A percentile compares a stretch with the other conserved stretches of the same genome.
These are phyloP conservation scores for Cordylochernes scorpioides DNA, from an alignment of 2,888 invertebrate genomes.

Conservation along the genomic window DNA sequence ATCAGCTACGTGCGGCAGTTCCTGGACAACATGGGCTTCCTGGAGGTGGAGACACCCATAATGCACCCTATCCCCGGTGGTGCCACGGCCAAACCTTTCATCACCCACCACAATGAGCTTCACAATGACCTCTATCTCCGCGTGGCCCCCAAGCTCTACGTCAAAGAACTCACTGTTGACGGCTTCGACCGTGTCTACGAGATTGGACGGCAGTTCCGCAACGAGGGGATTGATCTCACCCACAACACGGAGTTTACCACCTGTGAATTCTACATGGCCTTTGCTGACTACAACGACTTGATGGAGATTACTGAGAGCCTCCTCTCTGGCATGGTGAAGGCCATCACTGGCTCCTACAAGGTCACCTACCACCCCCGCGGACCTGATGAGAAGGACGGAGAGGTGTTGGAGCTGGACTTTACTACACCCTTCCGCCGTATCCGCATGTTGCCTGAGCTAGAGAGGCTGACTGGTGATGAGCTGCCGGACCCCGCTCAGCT, in stretches of 20 bases:
- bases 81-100: slow-evolving; percentile 90
- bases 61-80: slow-evolving; percentile 99
- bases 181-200: slow-evolving; percentile 64
- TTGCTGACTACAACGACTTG: slow-evolving; percentile 90
- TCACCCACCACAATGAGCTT: slow-evolving; percentile 94
- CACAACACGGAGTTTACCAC: slow-evolving; percentile 99
- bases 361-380: slow-evolving; percentile 58
- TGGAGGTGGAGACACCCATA: slow-evolving; percentile 97
- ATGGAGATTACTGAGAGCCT: slow-evolving; percentile 74
- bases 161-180: slow-evolving; percentile 78
- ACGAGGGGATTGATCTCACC: slow-evolving; percentile 94
- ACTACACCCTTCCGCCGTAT: slow-evolving; percentile 84
- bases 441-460: slow-evolving; percentile 69
- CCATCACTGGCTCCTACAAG: slow-evolving; percentile 68
- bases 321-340: slow-evolving; percentile 73
- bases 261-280: slow-evolving; percentile 99
- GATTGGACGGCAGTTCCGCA: slow-evolving; percentile 60
- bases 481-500: slow-evolving; percentile 19
- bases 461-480: slow-evolving; percentile 35
- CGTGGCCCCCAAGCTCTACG: slow-evolving; percentile 89
- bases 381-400: slow-evolving; percentile 57
- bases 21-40: slow-evolving; percentile 66
- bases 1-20: slow-evolving; percentile 54
- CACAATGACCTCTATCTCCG: slow-evolving; percentile 92
- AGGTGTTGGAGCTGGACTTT: slow-evolving; percentile 88